phyloP scores from a whole-genome alignment of 2,113 vertebrate species.

The Irena cyanogastra region DNA sequence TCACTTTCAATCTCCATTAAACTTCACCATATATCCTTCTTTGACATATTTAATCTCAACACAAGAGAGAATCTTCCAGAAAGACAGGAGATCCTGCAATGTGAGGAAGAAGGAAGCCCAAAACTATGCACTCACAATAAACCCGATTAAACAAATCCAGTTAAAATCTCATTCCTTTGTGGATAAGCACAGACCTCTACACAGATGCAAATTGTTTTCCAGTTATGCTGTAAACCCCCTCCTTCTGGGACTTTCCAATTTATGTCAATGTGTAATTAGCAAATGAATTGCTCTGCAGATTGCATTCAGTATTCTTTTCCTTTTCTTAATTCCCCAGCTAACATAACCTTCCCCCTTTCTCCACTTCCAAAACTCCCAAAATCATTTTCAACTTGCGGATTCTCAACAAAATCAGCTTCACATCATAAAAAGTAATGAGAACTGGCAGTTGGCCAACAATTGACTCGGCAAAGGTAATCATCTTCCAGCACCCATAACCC shows the following conservation, averaged over 20 bases:
- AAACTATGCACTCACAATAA: background rate
- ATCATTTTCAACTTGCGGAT: background rate
- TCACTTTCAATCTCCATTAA: background rate
- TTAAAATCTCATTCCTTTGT: slow-evolving; percentile 50
- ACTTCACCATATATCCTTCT: background rate
- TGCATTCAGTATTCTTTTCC: background rate
- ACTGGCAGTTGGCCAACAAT: background rate
- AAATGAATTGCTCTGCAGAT: slow-evolving; percentile 52
- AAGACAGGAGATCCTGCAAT: background rate
- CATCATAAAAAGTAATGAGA: background rate
- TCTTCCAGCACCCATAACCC: background rate
- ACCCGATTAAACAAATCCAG: slow-evolving; percentile 57
- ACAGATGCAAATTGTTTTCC: slow-evolving; percentile 57
- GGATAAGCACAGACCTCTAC: slow-evolving; percentile 46
- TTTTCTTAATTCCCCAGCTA: background rate
- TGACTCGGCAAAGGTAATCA: background rate
- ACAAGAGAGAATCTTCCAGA: slow-evolving; percentile 34
- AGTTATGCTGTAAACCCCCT: slow-evolving; percentile 20
- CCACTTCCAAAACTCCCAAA: background rate
- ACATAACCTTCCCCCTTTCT: background rate
- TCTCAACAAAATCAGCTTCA: background rate
- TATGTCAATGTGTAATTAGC: slow-evolving; percentile 50
- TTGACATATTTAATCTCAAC: background rate
- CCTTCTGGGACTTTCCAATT: slow-evolving; percentile 51
- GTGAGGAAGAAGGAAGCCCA: background rate